A percentile compares a stretch with the other conserved stretches of the same genome.
Evolutionary conservation across 1,140 invertebrate genomes (phyloP).

Genomic region (Drosophila dunni): DNA sequence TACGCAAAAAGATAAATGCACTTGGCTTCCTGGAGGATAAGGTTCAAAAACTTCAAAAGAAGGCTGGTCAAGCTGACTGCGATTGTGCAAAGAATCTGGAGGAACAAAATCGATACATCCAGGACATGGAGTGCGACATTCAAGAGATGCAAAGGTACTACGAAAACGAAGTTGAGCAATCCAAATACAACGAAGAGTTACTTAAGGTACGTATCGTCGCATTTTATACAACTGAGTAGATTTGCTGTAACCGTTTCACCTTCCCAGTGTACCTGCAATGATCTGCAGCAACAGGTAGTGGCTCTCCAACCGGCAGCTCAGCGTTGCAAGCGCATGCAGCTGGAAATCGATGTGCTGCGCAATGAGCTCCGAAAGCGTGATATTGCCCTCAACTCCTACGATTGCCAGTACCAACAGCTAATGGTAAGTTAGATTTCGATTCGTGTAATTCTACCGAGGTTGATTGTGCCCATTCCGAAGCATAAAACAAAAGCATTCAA

Average conservation of each 20-base stretch:
- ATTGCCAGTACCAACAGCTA: slow-evolving; percentile 75
- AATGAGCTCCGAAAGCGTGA: slow-evolving; percentile 71
- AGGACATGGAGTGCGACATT: slow-evolving; percentile 68
- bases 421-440: slow-evolving; percentile 61
- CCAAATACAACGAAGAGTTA: slow-evolving; percentile 60
- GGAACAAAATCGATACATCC: slow-evolving; percentile 51
- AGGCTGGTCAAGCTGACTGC: slow-evolving; percentile 30
- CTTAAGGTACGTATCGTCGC: slow-evolving; percentile 48
- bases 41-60: slow-evolving; percentile 29
- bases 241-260: too few species aligned
- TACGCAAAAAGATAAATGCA: slow-evolving; percentile 57
- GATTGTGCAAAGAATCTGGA: slow-evolving; percentile 39
- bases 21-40: slow-evolving; percentile 47
- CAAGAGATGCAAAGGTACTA: slow-evolving; percentile 73
- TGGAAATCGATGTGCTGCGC: slow-evolving; percentile 60
- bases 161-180: slow-evolving; percentile 62
- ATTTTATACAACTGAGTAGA: background rate
- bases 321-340: slow-evolving; percentile 47
- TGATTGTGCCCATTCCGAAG: slow-evolving; percentile 36
- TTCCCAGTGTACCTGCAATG: slow-evolving; percentile 61
- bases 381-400: slow-evolving; percentile 65
- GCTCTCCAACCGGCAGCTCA: slow-evolving; percentile 43
- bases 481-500: slow-evolving; percentile 68
- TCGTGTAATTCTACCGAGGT: background rate
- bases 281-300: slow-evolving; percentile 62